Conservation (phyloP, 2,797 vertebrate genomes). For the Etheostoma nigrum region DNA sequence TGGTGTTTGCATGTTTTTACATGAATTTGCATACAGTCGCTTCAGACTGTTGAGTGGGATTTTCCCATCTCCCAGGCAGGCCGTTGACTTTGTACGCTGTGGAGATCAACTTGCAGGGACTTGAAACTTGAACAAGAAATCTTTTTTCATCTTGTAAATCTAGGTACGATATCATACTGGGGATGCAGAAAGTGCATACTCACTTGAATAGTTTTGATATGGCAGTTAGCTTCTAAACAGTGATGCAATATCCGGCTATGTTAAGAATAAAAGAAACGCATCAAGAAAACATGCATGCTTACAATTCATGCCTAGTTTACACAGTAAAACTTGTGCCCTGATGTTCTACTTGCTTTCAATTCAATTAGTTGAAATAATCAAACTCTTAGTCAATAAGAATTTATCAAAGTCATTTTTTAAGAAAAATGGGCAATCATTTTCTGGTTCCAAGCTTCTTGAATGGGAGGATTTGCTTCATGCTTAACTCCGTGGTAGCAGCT, state of each 20-base stretch:
- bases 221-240: constrained; percentile 1
- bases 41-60: neutral
- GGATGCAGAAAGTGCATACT: neutral
- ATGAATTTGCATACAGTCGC: constrained; percentile 24
- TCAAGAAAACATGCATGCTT: neutral
- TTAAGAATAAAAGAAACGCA: neutral
- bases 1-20: constrained; percentile 32
- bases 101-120: constrained; percentile 28
- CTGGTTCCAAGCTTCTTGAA: no score
- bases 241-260: neutral
- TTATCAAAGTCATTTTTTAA: no score
- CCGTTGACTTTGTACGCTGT: neutral
- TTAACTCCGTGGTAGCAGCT: no score
- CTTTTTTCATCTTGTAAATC: no score
- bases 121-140: constrained; percentile 18
- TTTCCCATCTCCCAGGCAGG: constrained; percentile 30
- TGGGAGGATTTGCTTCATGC: no score
- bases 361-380: no score
- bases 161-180: neutral
- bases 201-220: constrained; percentile 8
- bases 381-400: no score
- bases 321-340: no score
- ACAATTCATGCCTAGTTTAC: no score
- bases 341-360: no score
- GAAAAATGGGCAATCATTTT: no score